Evolutionary conservation across 2,888 invertebrate species (phyloP), one percentile per base, ranked within the genome.

Genomic region (Campoplex nolae): DNA sequence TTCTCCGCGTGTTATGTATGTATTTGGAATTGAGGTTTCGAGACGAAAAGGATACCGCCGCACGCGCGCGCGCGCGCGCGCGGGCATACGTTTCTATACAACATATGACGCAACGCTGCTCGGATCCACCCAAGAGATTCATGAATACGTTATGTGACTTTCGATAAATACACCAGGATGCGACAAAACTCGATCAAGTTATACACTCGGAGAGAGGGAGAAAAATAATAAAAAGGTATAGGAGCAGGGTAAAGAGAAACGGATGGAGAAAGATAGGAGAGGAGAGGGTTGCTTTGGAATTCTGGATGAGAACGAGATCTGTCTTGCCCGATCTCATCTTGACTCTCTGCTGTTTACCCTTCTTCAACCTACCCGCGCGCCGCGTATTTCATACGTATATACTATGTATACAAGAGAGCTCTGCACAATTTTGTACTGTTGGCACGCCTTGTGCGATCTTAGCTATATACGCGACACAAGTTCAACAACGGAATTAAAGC

Each of bases 281-380:
- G 38, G 7, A 38, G 67, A 38, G 35, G n/a, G 13, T 58, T 58
- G 58, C 58, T 58, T 28, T 28, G 23, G 58, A 58, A 58, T 58
- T 58, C 58, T 58, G 13, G 58, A 58, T 58, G 58, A 58, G 58
- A 58, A 58, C 58, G 58, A 58, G 23, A 23, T 86, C 83, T 75
- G 85, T 86, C 85, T 83, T 75, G 75, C 62, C 78, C 58, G 78
- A 83, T 78, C 85, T 86, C 85, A 83, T 86, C 85, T 75, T 79
- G 68, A 75, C 83, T 83, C 58, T 58, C 62, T 86, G 85, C 62
- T 86, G 85, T 86, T 86, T 86, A 86, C 85, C 32, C 70, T 83
- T 83, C 51, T 51, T 73, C 54, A n/a, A n/a, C n/a, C n/a, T n/a
- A n/a, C n/a, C n/a, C n/a, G n/a, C n/a, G n/a, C n/a, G n/a, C n/a